Conservation (phyloP, 1,140 invertebrate genomes). For the Drosophila prosaltans region DNA sequence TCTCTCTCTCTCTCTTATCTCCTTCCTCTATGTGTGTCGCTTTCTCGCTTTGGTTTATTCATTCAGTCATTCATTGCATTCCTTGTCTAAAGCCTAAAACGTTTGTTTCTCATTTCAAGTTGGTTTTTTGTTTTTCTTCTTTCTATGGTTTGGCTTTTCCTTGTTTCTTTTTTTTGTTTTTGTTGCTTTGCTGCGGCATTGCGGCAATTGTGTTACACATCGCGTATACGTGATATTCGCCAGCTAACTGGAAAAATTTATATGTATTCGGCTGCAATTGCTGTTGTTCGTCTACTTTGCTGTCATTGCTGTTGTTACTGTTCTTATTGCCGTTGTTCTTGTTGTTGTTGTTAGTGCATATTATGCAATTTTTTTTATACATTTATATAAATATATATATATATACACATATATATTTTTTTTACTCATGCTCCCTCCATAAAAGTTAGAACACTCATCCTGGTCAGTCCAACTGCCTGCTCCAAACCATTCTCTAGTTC, state of each 20-base stretch:
- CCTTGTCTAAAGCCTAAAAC: slow-evolving; percentile 34
- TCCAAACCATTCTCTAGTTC: neutral
- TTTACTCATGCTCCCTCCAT: neutral
- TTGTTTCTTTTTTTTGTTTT: neutral
- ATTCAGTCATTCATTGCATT: slow-evolving; percentile 13
- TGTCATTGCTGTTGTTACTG: slow-evolving; percentile 24
- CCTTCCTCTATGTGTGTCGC: neutral
- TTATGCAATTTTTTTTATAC: slow-evolving; percentile 18
- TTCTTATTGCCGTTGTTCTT: slow-evolving; percentile 11
- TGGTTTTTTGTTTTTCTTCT: neutral
- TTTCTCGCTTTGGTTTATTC: neutral
- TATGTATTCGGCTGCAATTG: slow-evolving; percentile 31
- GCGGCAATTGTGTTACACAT: slow-evolving; percentile 48
- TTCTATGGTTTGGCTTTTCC: no score
- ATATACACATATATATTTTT: no score
- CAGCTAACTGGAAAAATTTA: slow-evolving; percentile 48
- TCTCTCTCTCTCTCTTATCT: neutral
- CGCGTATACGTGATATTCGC: slow-evolving; percentile 57
- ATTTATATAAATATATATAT: no score
- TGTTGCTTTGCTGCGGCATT: slow-evolving; percentile 38
- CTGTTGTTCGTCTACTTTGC: slow-evolving; percentile 5
- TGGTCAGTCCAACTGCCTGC: neutral
- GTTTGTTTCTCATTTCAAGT: slow-evolving; percentile 37
- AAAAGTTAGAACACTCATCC: slow-evolving; percentile 42
- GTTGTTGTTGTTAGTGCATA: slow-evolving; percentile 29